phyloP scores from a whole-genome alignment of 2,888 invertebrate genomes.

The Monochamus alternatus region DNA sequence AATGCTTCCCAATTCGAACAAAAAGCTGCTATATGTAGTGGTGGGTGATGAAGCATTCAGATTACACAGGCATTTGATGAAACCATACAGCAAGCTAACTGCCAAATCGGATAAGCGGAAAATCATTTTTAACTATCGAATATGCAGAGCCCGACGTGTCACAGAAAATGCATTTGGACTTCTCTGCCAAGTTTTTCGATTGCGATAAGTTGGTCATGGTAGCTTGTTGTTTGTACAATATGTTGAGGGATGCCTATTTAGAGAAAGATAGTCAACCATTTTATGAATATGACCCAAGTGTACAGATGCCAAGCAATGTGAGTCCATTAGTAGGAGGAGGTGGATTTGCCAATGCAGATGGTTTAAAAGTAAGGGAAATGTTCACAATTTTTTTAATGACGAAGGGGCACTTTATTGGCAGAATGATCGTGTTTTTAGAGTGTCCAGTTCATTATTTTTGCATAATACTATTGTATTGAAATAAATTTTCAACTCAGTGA shows the following conservation, averaged over 20 bases:
- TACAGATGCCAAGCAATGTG: too few relatives aligned
- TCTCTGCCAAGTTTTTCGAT: not conserved
- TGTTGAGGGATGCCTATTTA: conserved; percentile 5
- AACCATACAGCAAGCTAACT: conserved; percentile 6
- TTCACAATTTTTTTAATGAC: too few relatives aligned
- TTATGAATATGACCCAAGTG: too few relatives aligned
- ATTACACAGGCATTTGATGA: conserved; percentile 13
- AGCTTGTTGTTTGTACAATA: conserved; percentile 6
- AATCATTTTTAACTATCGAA: conserved; percentile 27
- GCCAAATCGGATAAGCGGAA: conserved; percentile 1
- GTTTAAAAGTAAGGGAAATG: too few relatives aligned
- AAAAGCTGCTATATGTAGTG: conserved; percentile 3
- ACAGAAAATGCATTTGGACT: conserved; percentile 30
- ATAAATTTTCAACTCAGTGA: too few relatives aligned
- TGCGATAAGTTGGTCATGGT: conserved; percentile 9
- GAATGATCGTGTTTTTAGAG: too few relatives aligned
- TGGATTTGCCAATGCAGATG: too few relatives aligned
- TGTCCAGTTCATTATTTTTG: too few relatives aligned
- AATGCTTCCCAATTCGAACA: conserved; percentile 13
- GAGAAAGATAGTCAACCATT: not conserved
- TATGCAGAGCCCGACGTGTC: conserved; percentile 17
- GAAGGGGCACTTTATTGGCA: too few relatives aligned
- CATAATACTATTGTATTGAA: too few relatives aligned
- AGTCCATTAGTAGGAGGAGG: not conserved
- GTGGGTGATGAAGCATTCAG: conserved; percentile 25